Evolutionary conservation across 2,113 vertebrate genomes (phyloP).

Genomic region (Nyctibius bracteatus): DNA sequence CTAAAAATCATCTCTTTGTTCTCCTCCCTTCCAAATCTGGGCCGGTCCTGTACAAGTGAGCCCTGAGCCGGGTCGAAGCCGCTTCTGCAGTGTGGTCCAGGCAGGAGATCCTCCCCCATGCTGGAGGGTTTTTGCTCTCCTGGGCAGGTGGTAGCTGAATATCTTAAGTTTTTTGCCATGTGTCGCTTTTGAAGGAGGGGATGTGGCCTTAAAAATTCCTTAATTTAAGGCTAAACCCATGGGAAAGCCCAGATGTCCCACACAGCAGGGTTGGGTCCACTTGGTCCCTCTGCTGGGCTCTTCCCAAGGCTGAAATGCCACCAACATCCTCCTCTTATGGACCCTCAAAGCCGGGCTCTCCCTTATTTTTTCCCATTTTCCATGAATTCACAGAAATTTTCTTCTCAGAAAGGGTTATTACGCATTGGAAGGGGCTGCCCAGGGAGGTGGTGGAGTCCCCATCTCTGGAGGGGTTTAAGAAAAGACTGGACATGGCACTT

Average conservation of each 20-base stretch:
- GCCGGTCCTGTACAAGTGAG: neutral
- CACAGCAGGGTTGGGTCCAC: neutral
- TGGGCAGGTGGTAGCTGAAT: neutral
- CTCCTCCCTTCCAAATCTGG: neutral
- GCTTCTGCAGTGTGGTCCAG: neutral
- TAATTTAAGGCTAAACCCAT: neutral
- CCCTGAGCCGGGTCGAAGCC: neutral
- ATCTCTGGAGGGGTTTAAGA: too few relatives aligned
- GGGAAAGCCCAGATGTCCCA: neutral
- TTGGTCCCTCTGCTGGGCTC: neutral
- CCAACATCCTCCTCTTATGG: neutral
- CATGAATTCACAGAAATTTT: too few relatives aligned
- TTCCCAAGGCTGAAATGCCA: neutral
- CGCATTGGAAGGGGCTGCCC: too few relatives aligned
- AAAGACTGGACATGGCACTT: too few relatives aligned
- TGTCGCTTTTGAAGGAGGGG: neutral
- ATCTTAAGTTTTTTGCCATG: fast-evolving
- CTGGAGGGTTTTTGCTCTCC: fast-evolving
- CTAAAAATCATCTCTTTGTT: neutral
- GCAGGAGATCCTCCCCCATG: neutral
- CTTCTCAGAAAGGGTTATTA: too few relatives aligned
- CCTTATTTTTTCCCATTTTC: neutral
- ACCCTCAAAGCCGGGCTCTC: neutral
- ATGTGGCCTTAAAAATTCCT: neutral
- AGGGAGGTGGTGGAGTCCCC: too few relatives aligned